Conservation (phyloP, 2,888 invertebrate species). For the Choristoneura rosaceana region DNA sequence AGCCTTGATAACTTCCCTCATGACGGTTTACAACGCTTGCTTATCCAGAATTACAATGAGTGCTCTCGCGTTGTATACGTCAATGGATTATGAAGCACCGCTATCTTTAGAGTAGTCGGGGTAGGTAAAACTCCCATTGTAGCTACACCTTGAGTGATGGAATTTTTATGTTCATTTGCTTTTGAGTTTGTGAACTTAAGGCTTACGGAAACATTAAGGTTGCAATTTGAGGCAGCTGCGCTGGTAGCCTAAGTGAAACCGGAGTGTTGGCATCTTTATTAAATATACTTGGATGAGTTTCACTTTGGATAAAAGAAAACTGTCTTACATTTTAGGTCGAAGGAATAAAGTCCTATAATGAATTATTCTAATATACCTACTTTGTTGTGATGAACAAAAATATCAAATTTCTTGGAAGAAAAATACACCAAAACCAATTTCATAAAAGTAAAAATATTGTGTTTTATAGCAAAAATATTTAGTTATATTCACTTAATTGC, state of each 20-base stretch:
- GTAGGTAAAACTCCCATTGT: slow-evolving; percentile 21
- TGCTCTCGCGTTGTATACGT: slow-evolving; percentile 15
- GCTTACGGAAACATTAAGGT: slow-evolving; percentile 31
- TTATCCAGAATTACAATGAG: slow-evolving; percentile 36
- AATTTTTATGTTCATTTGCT: slow-evolving; percentile 46
- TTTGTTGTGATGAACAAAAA: slow-evolving; percentile 12
- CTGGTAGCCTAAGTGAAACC: slow-evolving; percentile 18
- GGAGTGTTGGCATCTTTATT: slow-evolving; percentile 32
- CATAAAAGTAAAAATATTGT: too few species aligned
- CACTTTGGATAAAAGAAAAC: slow-evolving; percentile 26
- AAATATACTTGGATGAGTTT: slow-evolving; percentile 31
- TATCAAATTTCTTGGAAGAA: slow-evolving; percentile 2
- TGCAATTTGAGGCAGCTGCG: slow-evolving; percentile 41
- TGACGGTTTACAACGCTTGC: slow-evolving; percentile 36
- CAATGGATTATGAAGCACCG: slow-evolving; percentile 30
- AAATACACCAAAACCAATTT: background rate
- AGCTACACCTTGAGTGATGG: slow-evolving; percentile 45
- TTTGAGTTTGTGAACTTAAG: slow-evolving; percentile 32
- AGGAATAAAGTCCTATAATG: slow-evolving; percentile 18
- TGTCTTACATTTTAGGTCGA: slow-evolving; percentile 27
- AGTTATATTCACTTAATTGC: too few species aligned
- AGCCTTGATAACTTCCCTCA: slow-evolving; percentile 14
- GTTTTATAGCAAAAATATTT: too few species aligned
- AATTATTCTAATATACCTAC: background rate
- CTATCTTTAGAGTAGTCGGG: slow-evolving; percentile 12